A percentile compares a stretch with the other conserved stretches of the same genome.
Conservation (phyloP, 2,888 invertebrate species). For the Apodemia zela region DNA sequence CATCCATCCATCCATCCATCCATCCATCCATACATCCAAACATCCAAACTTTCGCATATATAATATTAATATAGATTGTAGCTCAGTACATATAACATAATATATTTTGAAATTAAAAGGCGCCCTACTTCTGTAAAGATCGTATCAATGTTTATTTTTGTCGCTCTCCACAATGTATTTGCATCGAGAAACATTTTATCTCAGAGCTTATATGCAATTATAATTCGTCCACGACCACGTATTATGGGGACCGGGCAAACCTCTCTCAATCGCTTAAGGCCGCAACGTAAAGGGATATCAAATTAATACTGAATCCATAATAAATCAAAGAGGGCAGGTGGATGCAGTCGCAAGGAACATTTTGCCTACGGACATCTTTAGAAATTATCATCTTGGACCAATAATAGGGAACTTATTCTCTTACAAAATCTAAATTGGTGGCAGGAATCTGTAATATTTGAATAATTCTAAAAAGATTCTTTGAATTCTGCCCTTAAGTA, state of each 20-base stretch:
- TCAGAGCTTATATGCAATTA: conserved; percentile 73
- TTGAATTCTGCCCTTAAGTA: conserved; percentile 33
- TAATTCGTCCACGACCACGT: conserved; percentile 70
- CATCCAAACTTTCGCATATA: too few relatives aligned
- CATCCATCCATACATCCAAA: too few relatives aligned
- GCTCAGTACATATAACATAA: too few relatives aligned
- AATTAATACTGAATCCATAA: conserved; percentile 80
- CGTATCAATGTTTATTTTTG: conserved; percentile 19
- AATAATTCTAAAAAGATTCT: conserved; percentile 39
- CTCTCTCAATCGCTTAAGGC: conserved; percentile 72
- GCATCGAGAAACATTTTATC: conserved; percentile 64
- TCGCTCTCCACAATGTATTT: conserved; percentile 43
- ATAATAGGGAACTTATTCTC: conserved; percentile 37
- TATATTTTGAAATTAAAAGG: neutral
- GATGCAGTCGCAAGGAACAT: conserved; percentile 56
- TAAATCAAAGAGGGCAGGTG: conserved; percentile 79
- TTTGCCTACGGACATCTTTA: conserved; percentile 73
- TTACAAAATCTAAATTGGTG: conserved; percentile 37
- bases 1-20: too few relatives aligned
- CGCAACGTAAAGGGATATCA: conserved; percentile 77
- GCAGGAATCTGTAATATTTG: conserved; percentile 54
- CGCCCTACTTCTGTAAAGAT: conserved; percentile 1
- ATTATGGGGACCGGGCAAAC: conserved; percentile 68
- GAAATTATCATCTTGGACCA: conserved; percentile 64
- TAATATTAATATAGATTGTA: too few relatives aligned